Conservation (phyloP, 2,888 invertebrate species). For the Eurois occulta region DNA sequence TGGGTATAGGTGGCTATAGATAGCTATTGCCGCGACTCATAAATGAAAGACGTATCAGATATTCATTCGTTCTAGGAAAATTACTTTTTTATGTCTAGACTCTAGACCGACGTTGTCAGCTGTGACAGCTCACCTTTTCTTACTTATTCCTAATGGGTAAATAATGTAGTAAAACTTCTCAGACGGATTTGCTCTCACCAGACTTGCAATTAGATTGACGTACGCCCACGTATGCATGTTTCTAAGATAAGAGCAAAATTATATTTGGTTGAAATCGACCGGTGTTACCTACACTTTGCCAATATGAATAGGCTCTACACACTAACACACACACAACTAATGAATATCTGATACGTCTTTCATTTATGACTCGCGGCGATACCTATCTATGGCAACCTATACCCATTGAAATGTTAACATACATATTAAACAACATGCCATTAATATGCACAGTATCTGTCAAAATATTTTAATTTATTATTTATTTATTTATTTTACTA, state of each 20-base stretch:
- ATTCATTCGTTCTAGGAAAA: no score
- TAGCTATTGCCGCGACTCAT: neutral
- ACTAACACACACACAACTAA: no score
- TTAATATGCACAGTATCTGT: neutral
- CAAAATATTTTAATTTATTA: no score
- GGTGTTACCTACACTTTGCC: neutral
- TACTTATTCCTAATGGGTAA: no score
- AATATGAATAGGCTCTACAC: neutral
- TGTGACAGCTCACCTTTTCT: no score
- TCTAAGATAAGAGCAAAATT: neutral
- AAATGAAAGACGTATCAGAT: neutral
- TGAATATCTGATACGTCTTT: neutral
- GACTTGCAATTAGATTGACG: slow-evolving; percentile 34
- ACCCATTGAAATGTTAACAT: neutral
- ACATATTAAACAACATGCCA: no score
- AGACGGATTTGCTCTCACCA: slow-evolving; percentile 35
- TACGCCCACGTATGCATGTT: neutral
- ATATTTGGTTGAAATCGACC: neutral
- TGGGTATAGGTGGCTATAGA: neutral
- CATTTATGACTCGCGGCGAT: neutral
- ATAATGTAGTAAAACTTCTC: slow-evolving; percentile 46
- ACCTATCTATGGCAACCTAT: neutral
- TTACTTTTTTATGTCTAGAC: no score
- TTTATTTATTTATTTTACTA: no score
- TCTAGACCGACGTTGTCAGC: no score